phyloP scores from a whole-genome alignment of 2,113 vertebrate genomes.

The Rafetus swinhoei region DNA sequence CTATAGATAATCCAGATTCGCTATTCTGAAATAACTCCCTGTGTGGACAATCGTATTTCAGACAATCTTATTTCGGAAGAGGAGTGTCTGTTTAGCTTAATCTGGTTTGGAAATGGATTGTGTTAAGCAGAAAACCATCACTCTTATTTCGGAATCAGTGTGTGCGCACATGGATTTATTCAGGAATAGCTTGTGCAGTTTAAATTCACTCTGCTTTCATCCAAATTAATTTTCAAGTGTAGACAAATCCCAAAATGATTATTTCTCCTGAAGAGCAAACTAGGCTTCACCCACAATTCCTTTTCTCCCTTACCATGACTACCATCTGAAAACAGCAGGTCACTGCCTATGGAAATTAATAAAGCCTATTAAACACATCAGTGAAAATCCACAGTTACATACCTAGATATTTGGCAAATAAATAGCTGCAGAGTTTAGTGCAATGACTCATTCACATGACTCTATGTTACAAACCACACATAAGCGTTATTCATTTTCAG shows the following conservation, averaged over 20 bases:
- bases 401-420: background rate
- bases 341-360: constrained; percentile 2
- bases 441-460: background rate
- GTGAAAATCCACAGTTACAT: background rate
- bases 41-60: background rate
- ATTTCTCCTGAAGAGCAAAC: constrained; percentile 4
- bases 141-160: background rate
- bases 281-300: background rate
- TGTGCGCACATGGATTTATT: background rate
- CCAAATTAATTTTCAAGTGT: background rate
- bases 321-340: background rate
- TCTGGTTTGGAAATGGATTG: background rate
- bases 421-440: background rate
- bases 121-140: background rate
- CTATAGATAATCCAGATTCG: background rate
- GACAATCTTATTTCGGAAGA: background rate
- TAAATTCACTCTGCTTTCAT: constrained; percentile 13
- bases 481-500: background rate
- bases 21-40: background rate
- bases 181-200: background rate
- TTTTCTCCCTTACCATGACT: background rate
- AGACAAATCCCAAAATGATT: background rate
- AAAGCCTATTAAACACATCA: background rate
- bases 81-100: background rate
- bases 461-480: background rate